phyloP scores from a whole-genome alignment of 2,888 invertebrate species.

The Alcis repandata region DNA sequence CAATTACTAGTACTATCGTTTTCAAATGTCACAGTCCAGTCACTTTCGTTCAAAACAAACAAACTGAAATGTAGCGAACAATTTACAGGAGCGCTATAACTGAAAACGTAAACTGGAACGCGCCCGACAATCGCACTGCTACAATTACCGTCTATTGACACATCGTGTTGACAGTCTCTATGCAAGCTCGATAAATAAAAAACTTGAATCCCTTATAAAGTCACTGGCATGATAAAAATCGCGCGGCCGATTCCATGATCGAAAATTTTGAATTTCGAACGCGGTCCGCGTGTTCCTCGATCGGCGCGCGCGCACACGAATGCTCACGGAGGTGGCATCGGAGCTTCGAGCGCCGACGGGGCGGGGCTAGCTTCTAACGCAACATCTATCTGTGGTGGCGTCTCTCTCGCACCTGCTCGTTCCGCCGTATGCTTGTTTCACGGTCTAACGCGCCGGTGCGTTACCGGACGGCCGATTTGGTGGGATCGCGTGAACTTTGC shows the following conservation, averaged over 20 bases:
- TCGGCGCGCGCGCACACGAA: slow-evolving; percentile 85
- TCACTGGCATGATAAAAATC: slow-evolving; percentile 65
- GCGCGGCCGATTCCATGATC: slow-evolving; percentile 71
- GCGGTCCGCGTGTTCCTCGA: slow-evolving; percentile 70
- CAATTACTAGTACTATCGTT: slow-evolving; percentile 70
- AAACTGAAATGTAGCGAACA: slow-evolving; percentile 58
- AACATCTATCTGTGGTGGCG: slow-evolving; percentile 73
- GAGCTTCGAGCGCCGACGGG: slow-evolving; percentile 70
- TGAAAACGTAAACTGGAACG: slow-evolving; percentile 78
- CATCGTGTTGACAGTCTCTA: slow-evolving; percentile 51
- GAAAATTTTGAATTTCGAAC: slow-evolving; percentile 60
- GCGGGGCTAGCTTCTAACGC: slow-evolving; percentile 84
- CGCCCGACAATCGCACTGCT: slow-evolving; percentile 58
- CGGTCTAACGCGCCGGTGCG: slow-evolving; percentile 76
- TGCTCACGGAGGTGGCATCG: slow-evolving; percentile 81
- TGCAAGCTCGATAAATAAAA: slow-evolving; percentile 38
- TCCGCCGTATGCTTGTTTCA: slow-evolving; percentile 54
- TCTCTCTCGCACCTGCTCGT: slow-evolving; percentile 57
- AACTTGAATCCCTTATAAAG: slow-evolving; percentile 40
- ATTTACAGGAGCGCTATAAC: slow-evolving; percentile 70
- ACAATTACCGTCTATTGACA: slow-evolving; percentile 58
- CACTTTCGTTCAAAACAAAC: slow-evolving; percentile 78
- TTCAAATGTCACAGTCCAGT: slow-evolving; percentile 80
- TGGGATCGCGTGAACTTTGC: slow-evolving; percentile 84
- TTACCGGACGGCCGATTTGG: slow-evolving; percentile 72